Conservation (phyloP, 2,888 invertebrate genomes). For the Acleris literana region DNA sequence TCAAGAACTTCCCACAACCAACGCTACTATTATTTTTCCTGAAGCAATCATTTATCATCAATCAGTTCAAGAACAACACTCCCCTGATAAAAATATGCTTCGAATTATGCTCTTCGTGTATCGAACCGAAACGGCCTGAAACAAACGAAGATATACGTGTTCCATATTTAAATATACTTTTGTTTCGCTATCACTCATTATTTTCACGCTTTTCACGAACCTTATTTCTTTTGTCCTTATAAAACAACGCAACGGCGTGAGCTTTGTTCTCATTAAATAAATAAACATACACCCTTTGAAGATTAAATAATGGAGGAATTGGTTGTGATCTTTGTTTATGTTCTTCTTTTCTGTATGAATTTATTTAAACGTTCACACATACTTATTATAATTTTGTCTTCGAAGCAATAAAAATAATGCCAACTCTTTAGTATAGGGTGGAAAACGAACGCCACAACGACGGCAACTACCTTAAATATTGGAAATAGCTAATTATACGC, state of each 20-base stretch:
- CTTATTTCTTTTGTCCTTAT: slow-evolving; percentile 8
- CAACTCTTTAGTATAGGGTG: too few relatives aligned
- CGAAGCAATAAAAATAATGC: too few relatives aligned
- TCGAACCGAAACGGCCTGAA: neutral
- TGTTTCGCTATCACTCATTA: slow-evolving; percentile 7
- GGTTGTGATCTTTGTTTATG: too few relatives aligned
- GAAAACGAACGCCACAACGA: too few relatives aligned
- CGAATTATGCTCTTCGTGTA: neutral
- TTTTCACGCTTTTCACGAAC: slow-evolving; percentile 7
- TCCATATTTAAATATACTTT: neutral
- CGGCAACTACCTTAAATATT: too few relatives aligned
- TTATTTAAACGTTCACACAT: too few relatives aligned
- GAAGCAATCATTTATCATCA: slow-evolving; percentile 28
- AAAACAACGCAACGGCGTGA: neutral
- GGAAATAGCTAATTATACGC: too few relatives aligned
- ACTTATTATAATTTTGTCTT: too few relatives aligned
- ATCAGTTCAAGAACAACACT: slow-evolving; percentile 18
- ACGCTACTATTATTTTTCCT: slow-evolving; percentile 1
- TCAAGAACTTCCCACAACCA: neutral
- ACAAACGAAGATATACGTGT: neutral
- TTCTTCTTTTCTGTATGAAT: too few relatives aligned
- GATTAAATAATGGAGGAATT: neutral
- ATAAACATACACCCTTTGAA: slow-evolving; percentile 5
- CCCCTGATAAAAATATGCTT: slow-evolving; percentile 11
- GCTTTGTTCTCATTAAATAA: slow-evolving; percentile 2